Base-by-base conservation (phyloP, 2,888 invertebrate species). In the Dyspetes luteomarginatus region DNA sequence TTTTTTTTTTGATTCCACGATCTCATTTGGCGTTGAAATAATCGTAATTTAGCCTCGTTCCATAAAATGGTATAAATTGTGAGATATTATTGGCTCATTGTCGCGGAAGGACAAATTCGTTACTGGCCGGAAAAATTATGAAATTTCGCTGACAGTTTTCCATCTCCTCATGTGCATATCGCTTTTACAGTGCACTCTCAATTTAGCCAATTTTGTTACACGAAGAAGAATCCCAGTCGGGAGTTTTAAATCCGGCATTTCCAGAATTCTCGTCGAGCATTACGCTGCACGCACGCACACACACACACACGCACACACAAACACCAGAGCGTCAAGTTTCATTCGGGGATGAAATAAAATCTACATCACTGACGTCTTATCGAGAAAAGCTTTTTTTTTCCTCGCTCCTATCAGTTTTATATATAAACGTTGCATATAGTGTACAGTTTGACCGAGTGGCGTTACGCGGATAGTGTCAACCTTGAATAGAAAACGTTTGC, bases 61-160 rank as follows among this genome's bases (percentile, higher is more conserved):
- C 43, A 65, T 45, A 72, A 50, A 26, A 58, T 55, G 67, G 3
- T 30, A 56, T 58, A 56, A 55, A 69, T 69, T 17, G 48, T 48
- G 30, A 22, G 24, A 68, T 45, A n/a, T n/a, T n/a, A n/a, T n/a
- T n/a, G n/a, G n/a, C n/a, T 45, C 15, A 45, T 69, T 75, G 58
- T 41, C 52, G 62, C 2, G 50, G 74, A 75, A 74, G 69, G 74
- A 69, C 74, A 24, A 43, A 65, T 45, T 17, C 19, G 17, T 69
- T 58, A 41, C 45, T n/a, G n/a, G n/a, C n/a, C n/a, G n/a, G n/a
- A n/a, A n/a, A n/a, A n/a, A n/a, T n/a, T n/a, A n/a, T n/a, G n/a
- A n/a, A n/a, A n/a, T n/a, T n/a, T n/a, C n/a, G n/a, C n/a, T n/a
- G n/a, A n/a, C n/a, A n/a, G n/a, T n/a, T n/a, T n/a, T n/a, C n/a